Conservation (phyloP, 2,888 invertebrate genomes). For the Cephus nigrinus region DNA sequence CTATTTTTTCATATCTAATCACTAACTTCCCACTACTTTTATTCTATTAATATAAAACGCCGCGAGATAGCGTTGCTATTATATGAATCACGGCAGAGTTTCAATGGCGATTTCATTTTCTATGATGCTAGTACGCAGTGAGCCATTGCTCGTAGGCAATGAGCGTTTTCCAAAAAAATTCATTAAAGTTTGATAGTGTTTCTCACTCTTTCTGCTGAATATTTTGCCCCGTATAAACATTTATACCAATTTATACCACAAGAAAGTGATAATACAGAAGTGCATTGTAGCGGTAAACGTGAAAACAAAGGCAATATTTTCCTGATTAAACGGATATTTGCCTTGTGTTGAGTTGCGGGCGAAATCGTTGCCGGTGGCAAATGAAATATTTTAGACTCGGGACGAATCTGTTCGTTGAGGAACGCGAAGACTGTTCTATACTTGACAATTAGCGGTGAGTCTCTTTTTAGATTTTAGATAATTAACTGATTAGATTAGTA, state of each 20-base stretch:
- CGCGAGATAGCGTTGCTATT: not conserved
- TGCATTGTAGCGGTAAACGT: not conserved
- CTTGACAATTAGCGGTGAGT: not conserved
- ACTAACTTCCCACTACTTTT: not conserved
- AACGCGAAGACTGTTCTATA: not conserved
- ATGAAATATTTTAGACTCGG: not conserved
- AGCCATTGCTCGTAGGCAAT: not conserved
- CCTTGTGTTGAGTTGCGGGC: not conserved
- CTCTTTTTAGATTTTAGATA: not conserved
- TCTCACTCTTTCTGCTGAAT: not conserved
- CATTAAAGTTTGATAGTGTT: not conserved
- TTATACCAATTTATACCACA: not conserved
- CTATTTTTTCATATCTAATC: not conserved
- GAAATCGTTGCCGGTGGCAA: slow-evolving; percentile 3
- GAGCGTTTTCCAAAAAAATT: not conserved
- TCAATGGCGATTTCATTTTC: not conserved
- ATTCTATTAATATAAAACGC: not conserved
- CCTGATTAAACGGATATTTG: not conserved
- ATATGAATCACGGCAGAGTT: not conserved
- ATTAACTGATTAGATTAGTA: not conserved
- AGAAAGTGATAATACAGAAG: not conserved
- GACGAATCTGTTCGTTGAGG: not conserved
- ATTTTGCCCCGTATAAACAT: not conserved
- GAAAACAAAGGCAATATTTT: not conserved
- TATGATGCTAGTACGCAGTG: not conserved